A percentile compares a stretch with the other conserved stretches of the same genome.
Conservation (phyloP, 1,140 invertebrate genomes). For the Apis cerana region DNA sequence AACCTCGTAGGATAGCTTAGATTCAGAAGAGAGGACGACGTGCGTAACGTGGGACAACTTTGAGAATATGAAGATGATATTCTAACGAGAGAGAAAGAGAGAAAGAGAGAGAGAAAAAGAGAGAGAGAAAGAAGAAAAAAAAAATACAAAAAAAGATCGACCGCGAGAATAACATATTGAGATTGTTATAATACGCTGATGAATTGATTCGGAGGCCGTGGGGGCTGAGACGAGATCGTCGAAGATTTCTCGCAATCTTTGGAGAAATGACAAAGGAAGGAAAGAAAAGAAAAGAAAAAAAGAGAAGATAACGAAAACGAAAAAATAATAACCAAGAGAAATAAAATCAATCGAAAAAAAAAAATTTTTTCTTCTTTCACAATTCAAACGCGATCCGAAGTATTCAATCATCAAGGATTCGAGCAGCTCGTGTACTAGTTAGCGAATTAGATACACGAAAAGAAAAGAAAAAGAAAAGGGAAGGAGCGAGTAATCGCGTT, state of each 20-base stretch:
- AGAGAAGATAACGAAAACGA: not conserved
- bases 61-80: conserved; percentile 27
- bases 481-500: too few relatives aligned
- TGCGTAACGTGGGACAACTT: conserved; percentile 49
- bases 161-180: conserved; percentile 13
- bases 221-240: conserved; percentile 20
- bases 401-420: too few relatives aligned
- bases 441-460: too few relatives aligned
- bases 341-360: too few relatives aligned
- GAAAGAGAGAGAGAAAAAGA: not conserved
- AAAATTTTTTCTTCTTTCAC: too few relatives aligned
- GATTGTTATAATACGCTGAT: not conserved
- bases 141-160: not conserved
- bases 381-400: too few relatives aligned
- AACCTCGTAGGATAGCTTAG: conserved; percentile 79
- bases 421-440: too few relatives aligned
- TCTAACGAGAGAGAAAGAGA: conserved; percentile 41
- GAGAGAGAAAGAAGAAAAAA: conserved; percentile 18
- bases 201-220: conserved; percentile 8
- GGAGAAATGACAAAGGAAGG: not conserved
- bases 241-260: conserved; percentile 18
- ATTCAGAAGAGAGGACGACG: conserved; percentile 63
- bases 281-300: not conserved
- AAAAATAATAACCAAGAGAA: not conserved
- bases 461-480: too few relatives aligned